Conservation (phyloP, 2,113 vertebrate species). For the Fulica atra region DNA sequence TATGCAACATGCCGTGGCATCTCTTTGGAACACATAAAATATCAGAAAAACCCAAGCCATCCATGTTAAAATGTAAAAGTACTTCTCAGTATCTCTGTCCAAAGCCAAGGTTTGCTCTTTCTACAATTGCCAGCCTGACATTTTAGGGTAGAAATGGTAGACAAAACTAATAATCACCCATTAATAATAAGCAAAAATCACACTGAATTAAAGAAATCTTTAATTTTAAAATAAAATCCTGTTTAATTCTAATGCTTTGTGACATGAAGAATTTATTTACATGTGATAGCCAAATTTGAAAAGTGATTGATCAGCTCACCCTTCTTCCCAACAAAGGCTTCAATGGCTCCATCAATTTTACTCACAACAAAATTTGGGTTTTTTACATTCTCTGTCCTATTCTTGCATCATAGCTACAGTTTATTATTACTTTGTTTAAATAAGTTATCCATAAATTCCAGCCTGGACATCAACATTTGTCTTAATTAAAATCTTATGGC, state of each 20-base stretch:
- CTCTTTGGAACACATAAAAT: not conserved
- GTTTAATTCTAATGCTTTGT: not conserved
- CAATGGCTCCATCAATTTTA: not conserved
- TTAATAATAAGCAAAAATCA: not conserved
- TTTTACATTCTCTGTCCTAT: not conserved
- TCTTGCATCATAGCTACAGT: not conserved
- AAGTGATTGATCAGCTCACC: not conserved
- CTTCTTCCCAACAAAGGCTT: not conserved
- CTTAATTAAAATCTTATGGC: slow-evolving; percentile 54
- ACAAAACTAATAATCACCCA: not conserved
- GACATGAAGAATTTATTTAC: not conserved
- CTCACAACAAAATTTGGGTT: not conserved
- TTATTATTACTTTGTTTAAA: slow-evolving; percentile 38
- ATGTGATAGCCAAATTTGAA: not conserved
- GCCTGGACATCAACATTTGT: slow-evolving; percentile 9
- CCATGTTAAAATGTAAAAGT: not conserved
- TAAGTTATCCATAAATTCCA: slow-evolving; percentile 45
- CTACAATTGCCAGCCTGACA: not conserved
- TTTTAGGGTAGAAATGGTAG: not conserved
- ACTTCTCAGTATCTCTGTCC: not conserved
- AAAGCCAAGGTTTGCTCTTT: not conserved
- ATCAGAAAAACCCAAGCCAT: not conserved
- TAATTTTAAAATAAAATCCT: not conserved
- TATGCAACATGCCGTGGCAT: slow-evolving; percentile 52
- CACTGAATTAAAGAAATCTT: not conserved